Evolutionary conservation across 2,888 invertebrate species (phyloP), one percentile per base, ranked within the genome.

Genomic region (Dendrolimus pini): DNA sequence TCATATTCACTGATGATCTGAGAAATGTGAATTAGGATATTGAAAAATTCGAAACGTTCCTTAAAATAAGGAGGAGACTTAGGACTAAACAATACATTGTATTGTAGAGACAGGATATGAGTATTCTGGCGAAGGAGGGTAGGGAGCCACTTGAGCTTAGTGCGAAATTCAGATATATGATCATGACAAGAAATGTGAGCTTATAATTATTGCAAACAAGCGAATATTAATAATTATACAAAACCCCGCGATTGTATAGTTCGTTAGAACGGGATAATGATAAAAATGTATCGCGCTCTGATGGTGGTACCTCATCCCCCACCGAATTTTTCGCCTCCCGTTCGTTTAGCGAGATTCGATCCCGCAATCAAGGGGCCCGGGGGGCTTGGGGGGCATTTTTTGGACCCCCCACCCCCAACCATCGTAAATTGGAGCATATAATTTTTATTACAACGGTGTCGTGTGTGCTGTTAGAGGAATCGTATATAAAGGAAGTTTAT

Each of bases 401-500:
- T 79, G 77, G 80, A 71, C 74, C 75, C 80, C 81, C 79, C 66
- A 14, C 72, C 74, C 73, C 72, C 73, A 68, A 62, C 68, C 82
- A 76, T 86, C 89, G 89, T 89, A 90, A 90, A 90, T 90, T 89
- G 90, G 88, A 88, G 89, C 89, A 89, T 90, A 90, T 90, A 90
- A 90, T 90, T 90, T 90, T 90, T 90, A 90, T 90, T 90, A 89
- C 89, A 77, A 74, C 75, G 78, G 81, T 85, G 87, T 85, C 86
- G 86, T 85, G 78, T 84, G 78, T 81, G 84, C 71, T 77, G 78
- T 74, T 77, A 72, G 73, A 30, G 30, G 30, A 71, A 72, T 74
- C 47, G 47, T 47, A 47, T 12, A 70, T 64, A 70, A 64, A 62
- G 64, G 65, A 47, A 47, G 47, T 47, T 47, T 47, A 47, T 47